Base-by-base conservation (phyloP, 2,113 vertebrate species). In the Rhynchopsitta pachyrhyncha region DNA sequence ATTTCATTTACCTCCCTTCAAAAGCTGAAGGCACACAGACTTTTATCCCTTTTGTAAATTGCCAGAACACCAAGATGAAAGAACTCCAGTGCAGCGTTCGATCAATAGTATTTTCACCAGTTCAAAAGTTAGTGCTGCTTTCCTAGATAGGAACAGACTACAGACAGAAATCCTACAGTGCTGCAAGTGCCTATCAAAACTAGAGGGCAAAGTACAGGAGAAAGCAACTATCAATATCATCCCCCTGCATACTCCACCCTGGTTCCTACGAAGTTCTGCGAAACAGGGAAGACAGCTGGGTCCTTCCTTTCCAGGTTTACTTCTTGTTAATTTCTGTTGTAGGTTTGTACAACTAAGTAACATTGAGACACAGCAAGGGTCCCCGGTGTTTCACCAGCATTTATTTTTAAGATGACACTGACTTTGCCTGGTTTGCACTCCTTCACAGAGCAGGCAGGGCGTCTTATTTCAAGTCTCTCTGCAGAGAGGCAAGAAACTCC, bases 181-280 rank as follows among this genome's bases (percentile, higher is more conserved):
- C 64, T 91, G 87, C 82, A 88, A 84, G 82, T 2, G 20, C 20
- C 80, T 59, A 3, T 77, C 76, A 77, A 41, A 83, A 70, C 75
- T 20, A n/a, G 76, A 71, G 90, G 86, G 64, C 88, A 86, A 96
- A 95, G 90, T 90, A 41, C 90, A 90, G 18, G 16, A 76, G 57
- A 47, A 33, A 93, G 55, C 75, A 90, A 6, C 37, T 50, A 31
- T 1, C 44, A 59, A 0, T 33, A 85, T 17, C 27, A 33, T 23
- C 18, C 37, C 57, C 49, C 49, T 50, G 59, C 23, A 42, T 1
- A 22, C 49, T 31, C 41, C 79, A 70, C 50, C 37, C 46, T 2
- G 1, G 25, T 1, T 17, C 0, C 0, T 15, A 42, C 0, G 20
- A 75, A 55, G 25, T 41, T 78, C 31, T 16, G 39, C n/a, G 53